Conservation (phyloP, 2,888 invertebrate species). For the Branchellion lobata region DNA sequence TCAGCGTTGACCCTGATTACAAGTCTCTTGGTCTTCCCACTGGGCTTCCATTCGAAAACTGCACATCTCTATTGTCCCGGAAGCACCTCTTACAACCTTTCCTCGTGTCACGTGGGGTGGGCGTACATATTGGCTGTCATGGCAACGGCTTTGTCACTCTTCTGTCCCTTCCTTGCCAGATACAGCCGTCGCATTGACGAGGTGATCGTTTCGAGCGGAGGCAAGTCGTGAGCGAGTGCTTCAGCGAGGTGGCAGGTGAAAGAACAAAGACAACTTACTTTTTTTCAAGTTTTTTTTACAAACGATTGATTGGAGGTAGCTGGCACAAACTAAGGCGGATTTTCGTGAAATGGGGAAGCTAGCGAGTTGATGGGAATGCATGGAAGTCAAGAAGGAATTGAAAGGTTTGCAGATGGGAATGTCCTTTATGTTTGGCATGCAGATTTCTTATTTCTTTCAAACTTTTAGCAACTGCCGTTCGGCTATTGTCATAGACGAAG, state of each 20-base stretch:
- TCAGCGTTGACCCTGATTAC: conserved; percentile 61
- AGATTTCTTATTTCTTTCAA: no score
- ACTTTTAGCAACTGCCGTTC: no score
- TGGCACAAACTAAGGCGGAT: no score
- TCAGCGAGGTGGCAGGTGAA: no score
- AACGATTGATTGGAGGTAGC: no score
- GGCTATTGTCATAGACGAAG: no score
- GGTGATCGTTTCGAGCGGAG: conserved; percentile 20
- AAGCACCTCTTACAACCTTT: conserved; percentile 57
- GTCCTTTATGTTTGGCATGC: no score
- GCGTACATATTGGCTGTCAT: conserved; percentile 63
- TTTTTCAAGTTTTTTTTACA: background rate
- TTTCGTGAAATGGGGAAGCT: no score
- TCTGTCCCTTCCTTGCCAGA: conserved; percentile 62
- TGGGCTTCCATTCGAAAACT: conserved; percentile 61
- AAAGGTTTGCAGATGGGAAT: no score
- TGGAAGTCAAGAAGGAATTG: no score
- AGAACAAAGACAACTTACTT: background rate
- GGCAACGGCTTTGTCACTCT: conserved; percentile 61
- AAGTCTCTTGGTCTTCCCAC: conserved; percentile 62
- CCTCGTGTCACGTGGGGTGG: conserved; percentile 63
- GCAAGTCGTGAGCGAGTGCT: no score
- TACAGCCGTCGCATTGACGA: conserved; percentile 53
- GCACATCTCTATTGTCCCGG: conserved; percentile 58
- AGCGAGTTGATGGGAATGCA: no score